Conservation (phyloP, 2,888 invertebrate species). For the Cenopis cana region DNA sequence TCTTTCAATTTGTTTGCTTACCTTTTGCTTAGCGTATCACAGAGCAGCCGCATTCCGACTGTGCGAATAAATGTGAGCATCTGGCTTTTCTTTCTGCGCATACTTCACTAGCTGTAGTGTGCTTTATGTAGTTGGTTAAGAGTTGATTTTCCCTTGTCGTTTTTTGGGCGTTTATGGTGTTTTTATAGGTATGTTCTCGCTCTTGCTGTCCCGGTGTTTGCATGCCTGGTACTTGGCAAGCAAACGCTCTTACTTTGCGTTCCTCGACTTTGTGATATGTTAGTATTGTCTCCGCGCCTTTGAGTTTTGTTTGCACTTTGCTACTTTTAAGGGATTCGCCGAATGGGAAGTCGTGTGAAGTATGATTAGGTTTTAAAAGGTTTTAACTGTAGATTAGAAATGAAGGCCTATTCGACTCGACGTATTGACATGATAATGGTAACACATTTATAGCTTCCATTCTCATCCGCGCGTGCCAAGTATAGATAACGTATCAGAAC, state of each 20-base stretch:
- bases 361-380: conserved; percentile 26
- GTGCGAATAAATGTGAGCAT: conserved; percentile 72
- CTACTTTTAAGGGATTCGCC: conserved; percentile 56
- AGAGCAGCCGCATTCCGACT: conserved; percentile 74
- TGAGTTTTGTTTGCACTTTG: conserved; percentile 69
- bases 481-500: neutral
- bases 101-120: conserved; percentile 32
- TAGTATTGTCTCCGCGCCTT: conserved; percentile 73
- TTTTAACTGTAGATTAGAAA: neutral
- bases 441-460: neutral
- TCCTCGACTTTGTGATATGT: conserved; percentile 71
- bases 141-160: conserved; percentile 41
- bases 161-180: conserved; percentile 10
- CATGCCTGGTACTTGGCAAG: conserved; percentile 75
- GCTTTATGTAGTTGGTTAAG: conserved; percentile 33
- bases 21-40: conserved; percentile 80
- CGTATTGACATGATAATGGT: neutral
- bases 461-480: neutral
- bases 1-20: conserved; percentile 78
- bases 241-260: conserved; percentile 77
- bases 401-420: neutral
- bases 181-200: conserved; percentile 51
- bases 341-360: conserved; percentile 15
- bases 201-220: conserved; percentile 73
- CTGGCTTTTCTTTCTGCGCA: conserved; percentile 58